Percentiles rank a stretch among this genome's conserved stretches.
Evolutionary conservation across 30 jellyfish, hydroid and myxozoan genomes (phyloP).

Genomic region (Aurelia sp.): DNA sequence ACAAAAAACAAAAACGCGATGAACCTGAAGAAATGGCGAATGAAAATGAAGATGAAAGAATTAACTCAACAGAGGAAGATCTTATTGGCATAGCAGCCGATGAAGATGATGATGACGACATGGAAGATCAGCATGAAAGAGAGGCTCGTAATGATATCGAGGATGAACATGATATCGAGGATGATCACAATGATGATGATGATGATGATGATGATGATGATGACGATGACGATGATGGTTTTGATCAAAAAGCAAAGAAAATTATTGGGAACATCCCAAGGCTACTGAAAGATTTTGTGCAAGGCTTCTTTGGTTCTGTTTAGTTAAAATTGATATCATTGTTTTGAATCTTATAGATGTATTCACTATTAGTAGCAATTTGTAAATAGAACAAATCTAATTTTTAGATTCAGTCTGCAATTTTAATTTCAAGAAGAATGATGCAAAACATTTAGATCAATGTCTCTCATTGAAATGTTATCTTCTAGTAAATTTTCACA

Average conservation of each 20-base stretch:
- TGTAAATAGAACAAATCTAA: too few relatives aligned
- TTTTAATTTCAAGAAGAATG: too few relatives aligned
- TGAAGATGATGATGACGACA: constrained; percentile 3
- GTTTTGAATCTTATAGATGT: too few relatives aligned
- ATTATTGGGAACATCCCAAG: too few relatives aligned
- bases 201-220: not conserved
- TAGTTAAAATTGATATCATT: too few relatives aligned
- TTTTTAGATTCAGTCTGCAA: too few relatives aligned
- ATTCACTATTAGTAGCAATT: too few relatives aligned
- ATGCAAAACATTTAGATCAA: too few relatives aligned
- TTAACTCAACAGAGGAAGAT: not conserved
- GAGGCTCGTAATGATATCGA: not conserved
- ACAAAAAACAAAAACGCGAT: not conserved
- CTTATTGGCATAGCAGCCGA: not conserved
- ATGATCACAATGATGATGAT: not conserved
- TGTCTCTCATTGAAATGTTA: too few relatives aligned
- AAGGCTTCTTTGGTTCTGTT: too few relatives aligned
- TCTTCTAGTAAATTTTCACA: too few relatives aligned
- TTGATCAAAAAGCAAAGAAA: not conserved
- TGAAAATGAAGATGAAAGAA: constrained; percentile 6
- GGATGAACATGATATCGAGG: not conserved
- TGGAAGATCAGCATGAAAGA: not conserved
- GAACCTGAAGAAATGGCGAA: constrained; percentile 6
- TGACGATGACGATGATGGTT: not conserved
- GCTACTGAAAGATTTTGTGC: too few relatives aligned